Percentiles rank a stretch among this genome's conserved stretches.
phyloP scores from a whole-genome alignment of 1,140 invertebrate genomes.

The Amphibalanus amphitrite region DNA sequence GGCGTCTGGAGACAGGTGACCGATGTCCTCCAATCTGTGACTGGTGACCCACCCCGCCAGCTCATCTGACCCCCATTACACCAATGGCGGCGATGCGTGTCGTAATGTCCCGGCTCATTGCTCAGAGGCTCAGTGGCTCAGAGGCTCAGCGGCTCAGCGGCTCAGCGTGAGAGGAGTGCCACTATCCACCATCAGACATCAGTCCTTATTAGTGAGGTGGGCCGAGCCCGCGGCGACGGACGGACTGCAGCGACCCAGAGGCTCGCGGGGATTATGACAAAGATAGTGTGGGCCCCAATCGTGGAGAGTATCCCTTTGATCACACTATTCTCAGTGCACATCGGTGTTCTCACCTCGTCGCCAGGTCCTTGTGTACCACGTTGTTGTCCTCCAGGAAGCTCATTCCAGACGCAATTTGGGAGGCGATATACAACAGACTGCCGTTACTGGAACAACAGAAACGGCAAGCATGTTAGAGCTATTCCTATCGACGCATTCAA shows the following conservation, averaged over 20 bases:
- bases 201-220: too few species aligned
- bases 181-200: neutral
- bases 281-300: neutral
- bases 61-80: neutral
- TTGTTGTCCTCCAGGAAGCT: slow-evolving; percentile 61
- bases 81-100: neutral
- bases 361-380: slow-evolving; percentile 57
- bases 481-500: too few species aligned
- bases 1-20: neutral
- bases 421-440: slow-evolving; percentile 42
- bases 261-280: neutral
- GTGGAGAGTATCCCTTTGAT: too few species aligned
- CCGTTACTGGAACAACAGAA: slow-evolving; percentile 32
- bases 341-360: slow-evolving; percentile 35
- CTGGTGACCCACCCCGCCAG: neutral
- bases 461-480: neutral
- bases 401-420: slow-evolving; percentile 64
- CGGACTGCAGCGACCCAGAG: too few species aligned
- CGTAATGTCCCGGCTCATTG: neutral
- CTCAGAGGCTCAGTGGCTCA: neutral
- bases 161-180: too few species aligned
- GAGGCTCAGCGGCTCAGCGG: too few species aligned
- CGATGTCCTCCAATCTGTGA: neutral
- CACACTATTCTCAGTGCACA: neutral
- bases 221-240: too few species aligned